Percentiles rank a stretch among this genome's conserved stretches.
Conservation (phyloP, 2,113 vertebrate species). For the Synchiropus splendidus region DNA sequence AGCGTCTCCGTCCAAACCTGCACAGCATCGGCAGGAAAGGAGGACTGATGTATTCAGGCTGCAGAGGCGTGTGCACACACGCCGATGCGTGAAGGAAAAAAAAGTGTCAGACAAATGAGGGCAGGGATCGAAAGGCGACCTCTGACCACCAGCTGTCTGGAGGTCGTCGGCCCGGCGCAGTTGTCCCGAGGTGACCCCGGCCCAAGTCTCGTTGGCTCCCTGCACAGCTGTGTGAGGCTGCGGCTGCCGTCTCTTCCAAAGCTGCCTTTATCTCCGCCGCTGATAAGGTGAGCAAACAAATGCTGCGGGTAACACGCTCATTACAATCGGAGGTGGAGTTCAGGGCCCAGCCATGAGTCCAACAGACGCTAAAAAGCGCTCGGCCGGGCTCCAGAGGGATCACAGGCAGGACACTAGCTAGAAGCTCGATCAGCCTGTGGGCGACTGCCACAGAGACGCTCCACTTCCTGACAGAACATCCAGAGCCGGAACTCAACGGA, state of each 20-base stretch:
- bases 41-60: slow-evolving; percentile 18
- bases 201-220: slow-evolving; percentile 37
- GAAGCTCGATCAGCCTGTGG: too few species aligned
- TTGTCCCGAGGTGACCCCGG: slow-evolving; percentile 45
- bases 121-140: slow-evolving; percentile 50
- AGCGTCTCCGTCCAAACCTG: slow-evolving; percentile 13
- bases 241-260: slow-evolving; percentile 40
- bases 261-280: slow-evolving; percentile 47
- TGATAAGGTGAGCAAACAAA: slow-evolving; percentile 59
- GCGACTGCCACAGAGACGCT: too few species aligned
- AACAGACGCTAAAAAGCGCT: too few species aligned
- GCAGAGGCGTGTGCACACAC: not conserved
- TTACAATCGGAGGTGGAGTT: too few species aligned
- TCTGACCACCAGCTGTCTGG: slow-evolving; percentile 61
- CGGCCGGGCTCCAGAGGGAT: too few species aligned
- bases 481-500: too few species aligned
- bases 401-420: too few species aligned
- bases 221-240: slow-evolving; percentile 11
- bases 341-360: too few species aligned
- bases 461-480: too few species aligned
- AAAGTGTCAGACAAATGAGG: slow-evolving; percentile 52
- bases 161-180: slow-evolving; percentile 44
- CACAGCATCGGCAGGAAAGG: slow-evolving; percentile 16
- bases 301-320: too few species aligned
- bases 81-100: too few species aligned